A percentile compares a stretch with the other conserved stretches of the same genome.
Evolutionary conservation across 2,888 invertebrate genomes (phyloP).

Genomic region (Cataglyphis albicans): DNA sequence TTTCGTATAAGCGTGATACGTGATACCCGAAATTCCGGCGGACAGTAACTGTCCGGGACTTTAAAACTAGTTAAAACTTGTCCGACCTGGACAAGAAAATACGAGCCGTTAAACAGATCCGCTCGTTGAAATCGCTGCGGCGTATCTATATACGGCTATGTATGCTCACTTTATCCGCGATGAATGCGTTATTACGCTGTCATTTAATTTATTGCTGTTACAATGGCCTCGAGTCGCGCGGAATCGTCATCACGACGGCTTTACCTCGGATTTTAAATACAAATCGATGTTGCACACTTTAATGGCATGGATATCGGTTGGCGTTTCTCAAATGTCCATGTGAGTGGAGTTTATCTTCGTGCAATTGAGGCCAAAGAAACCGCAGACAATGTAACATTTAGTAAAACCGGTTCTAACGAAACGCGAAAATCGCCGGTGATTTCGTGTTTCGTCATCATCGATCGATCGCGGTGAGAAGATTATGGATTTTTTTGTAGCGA

Average conservation of each 20-base stretch:
- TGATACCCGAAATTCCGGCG: constrained; percentile 40
- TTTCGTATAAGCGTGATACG: constrained; percentile 52
- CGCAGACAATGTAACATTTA: constrained; percentile 1
- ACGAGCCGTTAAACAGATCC: constrained; percentile 40
- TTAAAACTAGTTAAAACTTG: constrained; percentile 53
- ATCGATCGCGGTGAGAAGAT: not conserved
- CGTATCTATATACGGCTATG: not conserved
- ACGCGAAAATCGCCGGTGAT: constrained; percentile 1
- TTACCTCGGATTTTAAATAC: constrained; percentile 25
- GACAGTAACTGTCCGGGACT: constrained; percentile 42
- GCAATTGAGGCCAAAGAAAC: not conserved
- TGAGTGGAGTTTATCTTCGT: constrained; percentile 4
- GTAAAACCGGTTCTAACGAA: constrained; percentile 11
- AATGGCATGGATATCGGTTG: not conserved
- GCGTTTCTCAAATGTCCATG: not conserved
- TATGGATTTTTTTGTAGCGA: constrained; percentile 5
- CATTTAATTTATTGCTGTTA: constrained; percentile 49
- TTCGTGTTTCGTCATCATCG: constrained; percentile 5
- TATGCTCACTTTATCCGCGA: constrained; percentile 12
- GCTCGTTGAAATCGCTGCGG: constrained; percentile 17
- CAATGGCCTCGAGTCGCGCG: constrained; percentile 13
- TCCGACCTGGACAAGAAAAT: constrained; percentile 22
- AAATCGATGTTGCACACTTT: constrained; percentile 9
- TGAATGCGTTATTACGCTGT: constrained; percentile 24
- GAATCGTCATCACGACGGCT: not conserved